These are phyloP conservation scores for Catocala nupta DNA, from an alignment of 2,888 invertebrate species.

Conservation along the genomic window DNA sequence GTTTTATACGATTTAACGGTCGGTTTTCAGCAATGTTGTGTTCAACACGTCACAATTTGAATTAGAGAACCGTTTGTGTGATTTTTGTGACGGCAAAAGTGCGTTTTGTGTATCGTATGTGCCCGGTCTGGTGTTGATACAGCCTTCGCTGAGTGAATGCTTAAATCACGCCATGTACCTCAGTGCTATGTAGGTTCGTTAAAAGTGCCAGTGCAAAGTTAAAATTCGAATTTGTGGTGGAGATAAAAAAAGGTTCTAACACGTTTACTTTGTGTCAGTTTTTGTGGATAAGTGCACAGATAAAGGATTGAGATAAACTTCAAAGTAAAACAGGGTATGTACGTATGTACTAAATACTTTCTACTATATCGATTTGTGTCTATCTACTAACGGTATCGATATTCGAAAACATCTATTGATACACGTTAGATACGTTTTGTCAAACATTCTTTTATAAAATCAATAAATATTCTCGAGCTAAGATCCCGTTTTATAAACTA, in stretches of 20 bases:
- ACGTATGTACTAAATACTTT: slow-evolving; percentile 46
- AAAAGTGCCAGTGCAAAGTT: slow-evolving; percentile 82
- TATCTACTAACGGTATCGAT: slow-evolving; percentile 51
- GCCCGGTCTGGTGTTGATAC: slow-evolving; percentile 60
- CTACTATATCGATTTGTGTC: slow-evolving; percentile 50
- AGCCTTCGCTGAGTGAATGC: slow-evolving; percentile 79
- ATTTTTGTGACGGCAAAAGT: slow-evolving; percentile 65
- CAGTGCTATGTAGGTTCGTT: slow-evolving; percentile 79
- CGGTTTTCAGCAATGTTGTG: slow-evolving; percentile 74
- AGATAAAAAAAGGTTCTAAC: slow-evolving; percentile 64
- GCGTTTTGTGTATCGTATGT: slow-evolving; percentile 56
- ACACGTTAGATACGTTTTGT: slow-evolving; percentile 4
- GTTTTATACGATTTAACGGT: slow-evolving; percentile 72
- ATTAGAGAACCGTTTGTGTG: slow-evolving; percentile 63
- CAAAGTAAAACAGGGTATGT: slow-evolving; percentile 79
- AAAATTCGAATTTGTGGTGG: slow-evolving; percentile 80
- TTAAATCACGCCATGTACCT: slow-evolving; percentile 82
- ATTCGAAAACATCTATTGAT: slow-evolving; percentile 42
- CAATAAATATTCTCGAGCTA: background rate
- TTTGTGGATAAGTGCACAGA: slow-evolving; percentile 65
- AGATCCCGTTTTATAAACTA: slow-evolving; percentile 2
- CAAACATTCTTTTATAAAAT: slow-evolving; percentile 4
- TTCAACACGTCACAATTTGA: slow-evolving; percentile 71
- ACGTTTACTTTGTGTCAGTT: slow-evolving; percentile 68
- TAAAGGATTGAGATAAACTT: slow-evolving; percentile 76